Base-by-base conservation (phyloP, 2,888 invertebrate species). In the Automeris io region DNA sequence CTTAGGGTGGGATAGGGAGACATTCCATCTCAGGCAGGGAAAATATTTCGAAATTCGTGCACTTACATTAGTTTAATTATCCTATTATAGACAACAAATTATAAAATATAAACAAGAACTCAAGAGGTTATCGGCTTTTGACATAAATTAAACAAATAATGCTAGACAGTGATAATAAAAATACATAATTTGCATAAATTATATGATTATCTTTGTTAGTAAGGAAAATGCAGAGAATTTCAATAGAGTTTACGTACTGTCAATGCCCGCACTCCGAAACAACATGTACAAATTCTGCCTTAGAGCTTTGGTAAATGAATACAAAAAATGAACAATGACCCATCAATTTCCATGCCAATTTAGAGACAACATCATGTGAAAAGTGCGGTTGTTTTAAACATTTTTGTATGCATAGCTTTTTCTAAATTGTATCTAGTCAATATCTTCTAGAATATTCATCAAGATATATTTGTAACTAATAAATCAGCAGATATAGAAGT, bases 31-130 rank as follows among this genome's bases (percentile, higher is more conserved):
- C 55, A 53, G 53, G 46, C 45, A 60, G 56, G 69, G 70, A 70
- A 73, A 75, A 78, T 72, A 77, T 73, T 71, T 70, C 67, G 69
- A 69, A 66, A 73, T 72, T 64, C 70, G 61, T 66, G 51, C 66
- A 63, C 65, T 70, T 75, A 79, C 81, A 82, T 85, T 82, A 82
- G 72, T 69, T 71, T 83, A 83, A 85, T 82, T 80, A 83, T 78
- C 72, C 73, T 76, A 81, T 80, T 81, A 81, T 67, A 61, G 61
- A 58, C 57, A 66, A 71, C 29, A 60, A 64, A 64, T 60, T 59
- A 68, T 60, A 59, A 57, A 50, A 49, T 50, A 49, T 55, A 21
- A 22, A 32, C 22, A 29, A 16, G 21, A 19, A 37, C 16, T 23
- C 16, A 8, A n/a, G 34, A 49, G 47, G 51, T 49, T 47, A 44